phyloP scores from a whole-genome alignment of 2,113 vertebrate genomes.

The Mustela lutreola region DNA sequence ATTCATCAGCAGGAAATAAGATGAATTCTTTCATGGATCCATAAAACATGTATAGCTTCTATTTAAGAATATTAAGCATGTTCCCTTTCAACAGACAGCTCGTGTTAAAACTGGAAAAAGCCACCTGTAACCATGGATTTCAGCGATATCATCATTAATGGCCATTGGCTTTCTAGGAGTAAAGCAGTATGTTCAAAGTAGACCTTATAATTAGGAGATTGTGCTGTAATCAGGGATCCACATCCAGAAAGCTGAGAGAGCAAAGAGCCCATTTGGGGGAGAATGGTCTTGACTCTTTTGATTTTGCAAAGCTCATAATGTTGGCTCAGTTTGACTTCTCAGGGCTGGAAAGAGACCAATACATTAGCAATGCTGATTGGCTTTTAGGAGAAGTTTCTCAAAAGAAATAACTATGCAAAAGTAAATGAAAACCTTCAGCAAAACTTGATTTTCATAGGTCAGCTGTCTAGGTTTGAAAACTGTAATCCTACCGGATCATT shows the following conservation, averaged over 20 bases:
- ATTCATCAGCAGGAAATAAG: slow-evolving; percentile 59
- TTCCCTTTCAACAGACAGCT: slow-evolving; percentile 64
- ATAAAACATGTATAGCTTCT: slow-evolving; percentile 20
- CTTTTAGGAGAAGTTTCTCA: slow-evolving; percentile 55
- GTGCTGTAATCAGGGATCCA: slow-evolving; percentile 43
- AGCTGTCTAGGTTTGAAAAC: slow-evolving; percentile 38
- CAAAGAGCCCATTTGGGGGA: not conserved
- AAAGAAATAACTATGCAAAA: slow-evolving; percentile 45
- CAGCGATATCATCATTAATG: slow-evolving; percentile 15
- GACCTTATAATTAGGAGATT: slow-evolving; percentile 52
- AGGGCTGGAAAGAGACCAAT: slow-evolving; percentile 27
- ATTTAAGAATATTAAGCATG: slow-evolving; percentile 56
- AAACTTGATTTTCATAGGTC: slow-evolving; percentile 47
- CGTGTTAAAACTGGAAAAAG: slow-evolving; percentile 29
- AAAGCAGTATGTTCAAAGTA: slow-evolving; percentile 59
- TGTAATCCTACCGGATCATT: not conserved
- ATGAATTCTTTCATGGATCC: not conserved
- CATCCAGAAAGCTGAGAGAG: not conserved
- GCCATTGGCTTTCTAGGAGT: slow-evolving; percentile 52
- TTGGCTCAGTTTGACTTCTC: slow-evolving; percentile 60
- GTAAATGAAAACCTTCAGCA: slow-evolving; percentile 58
- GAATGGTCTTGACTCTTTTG: slow-evolving; percentile 5
- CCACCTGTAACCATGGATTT: slow-evolving; percentile 33
- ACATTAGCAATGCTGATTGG: slow-evolving; percentile 55
- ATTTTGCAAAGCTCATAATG: slow-evolving; percentile 62